Percentiles rank a stretch among this genome's conserved stretches.
Evolutionary conservation across 2,113 vertebrate species (phyloP).

Genomic region (Rafetus swinhoei): DNA sequence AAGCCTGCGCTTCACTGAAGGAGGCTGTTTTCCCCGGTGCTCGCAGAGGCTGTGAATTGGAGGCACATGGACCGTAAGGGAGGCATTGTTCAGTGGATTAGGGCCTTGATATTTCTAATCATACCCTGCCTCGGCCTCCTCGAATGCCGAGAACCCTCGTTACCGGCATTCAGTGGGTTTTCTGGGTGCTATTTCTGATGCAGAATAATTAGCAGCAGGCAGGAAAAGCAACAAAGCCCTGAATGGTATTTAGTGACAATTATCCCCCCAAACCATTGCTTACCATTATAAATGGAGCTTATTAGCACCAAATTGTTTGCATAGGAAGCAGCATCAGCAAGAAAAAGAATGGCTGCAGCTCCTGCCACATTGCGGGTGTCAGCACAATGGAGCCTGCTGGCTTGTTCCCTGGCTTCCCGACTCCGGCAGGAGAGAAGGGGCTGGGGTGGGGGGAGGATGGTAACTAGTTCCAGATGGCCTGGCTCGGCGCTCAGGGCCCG

Average conservation of each 20-base stretch:
- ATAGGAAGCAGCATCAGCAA: constrained; percentile 82
- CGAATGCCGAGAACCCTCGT: constrained; percentile 74
- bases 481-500: not conserved
- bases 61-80: constrained; percentile 36
- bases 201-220: constrained; percentile 80
- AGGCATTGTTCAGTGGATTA: constrained; percentile 71
- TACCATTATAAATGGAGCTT: constrained; percentile 84
- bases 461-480: not conserved
- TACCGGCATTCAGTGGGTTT: constrained; percentile 75
- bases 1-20: not conserved
- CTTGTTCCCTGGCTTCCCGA: not conserved
- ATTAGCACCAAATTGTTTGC: constrained; percentile 85
- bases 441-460: not conserved
- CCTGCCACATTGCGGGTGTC: constrained; percentile 66
- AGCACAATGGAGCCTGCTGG: constrained; percentile 65
- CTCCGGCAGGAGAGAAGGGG: not conserved
- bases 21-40: not conserved
- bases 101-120: constrained; percentile 73
- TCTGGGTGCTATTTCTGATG: constrained; percentile 82
- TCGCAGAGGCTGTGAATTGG: constrained; percentile 50
- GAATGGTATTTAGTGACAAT: constrained; percentile 85
- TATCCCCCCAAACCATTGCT: constrained; percentile 82
- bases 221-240: constrained; percentile 83
- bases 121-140: constrained; percentile 61
- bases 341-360: constrained; percentile 80